Evolutionary conservation across 2,888 invertebrate species (phyloP).

Genomic region (Caenorhabditis macrosperma): DNA sequence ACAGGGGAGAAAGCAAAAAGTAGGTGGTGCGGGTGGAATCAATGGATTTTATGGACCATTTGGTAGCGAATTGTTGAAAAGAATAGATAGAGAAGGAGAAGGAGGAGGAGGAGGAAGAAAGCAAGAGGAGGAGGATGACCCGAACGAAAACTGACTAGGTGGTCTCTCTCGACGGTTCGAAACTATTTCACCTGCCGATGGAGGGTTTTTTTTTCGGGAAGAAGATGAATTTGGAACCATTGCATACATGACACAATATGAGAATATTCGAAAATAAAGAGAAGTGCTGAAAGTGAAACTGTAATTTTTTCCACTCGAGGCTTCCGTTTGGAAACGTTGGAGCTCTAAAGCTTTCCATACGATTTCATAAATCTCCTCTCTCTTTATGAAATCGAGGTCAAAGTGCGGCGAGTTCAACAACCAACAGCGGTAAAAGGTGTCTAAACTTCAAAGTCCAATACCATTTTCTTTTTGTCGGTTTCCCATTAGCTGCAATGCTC

Average conservation of each 20-base stretch:
- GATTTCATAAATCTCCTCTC: too few species aligned
- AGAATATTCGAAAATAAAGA: too few species aligned
- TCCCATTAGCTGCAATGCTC: too few species aligned
- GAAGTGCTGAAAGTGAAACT: too few species aligned
- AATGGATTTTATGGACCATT: conserved; percentile 39
- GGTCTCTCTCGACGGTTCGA: too few species aligned
- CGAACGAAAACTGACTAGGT: not conserved
- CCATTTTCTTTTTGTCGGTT: not conserved
- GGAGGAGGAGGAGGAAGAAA: not conserved
- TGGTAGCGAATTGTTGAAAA: conserved; percentile 13
- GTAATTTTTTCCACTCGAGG: too few species aligned
- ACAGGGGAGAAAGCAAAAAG: conserved; percentile 4
- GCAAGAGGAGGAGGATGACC: not conserved
- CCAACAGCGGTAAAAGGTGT: not conserved
- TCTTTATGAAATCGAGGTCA: not conserved
- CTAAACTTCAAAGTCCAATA: not conserved
- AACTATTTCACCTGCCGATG: too few species aligned
- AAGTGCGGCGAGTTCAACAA: not conserved
- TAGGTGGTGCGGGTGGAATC: not conserved
- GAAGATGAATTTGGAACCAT: too few species aligned
- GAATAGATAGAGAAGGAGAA: conserved; percentile 9
- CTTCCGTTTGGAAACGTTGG: too few species aligned
- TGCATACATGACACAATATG: too few species aligned
- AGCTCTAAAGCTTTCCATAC: too few species aligned
- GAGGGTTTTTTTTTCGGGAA: too few species aligned